Percentiles rank a stretch among this genome's conserved stretches.
phyloP scores from a whole-genome alignment of 2,113 vertebrate species.

The Etia nguti region DNA sequence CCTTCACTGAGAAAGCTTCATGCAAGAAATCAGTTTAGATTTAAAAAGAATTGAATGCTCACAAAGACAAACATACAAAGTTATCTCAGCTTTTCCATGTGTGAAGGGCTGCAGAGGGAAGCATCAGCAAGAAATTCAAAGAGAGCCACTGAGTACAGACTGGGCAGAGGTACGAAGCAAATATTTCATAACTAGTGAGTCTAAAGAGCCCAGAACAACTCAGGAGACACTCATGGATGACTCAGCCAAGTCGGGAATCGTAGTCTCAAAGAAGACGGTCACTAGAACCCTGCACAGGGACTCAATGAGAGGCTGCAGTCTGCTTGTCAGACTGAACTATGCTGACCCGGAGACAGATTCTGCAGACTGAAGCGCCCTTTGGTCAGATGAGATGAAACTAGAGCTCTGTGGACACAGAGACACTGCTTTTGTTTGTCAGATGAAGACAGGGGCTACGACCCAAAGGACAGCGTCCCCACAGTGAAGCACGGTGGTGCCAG shows the following conservation, averaged over 20 bases:
- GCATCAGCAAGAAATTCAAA: background rate
- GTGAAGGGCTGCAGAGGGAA: background rate
- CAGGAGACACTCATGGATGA: background rate
- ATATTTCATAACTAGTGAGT: background rate
- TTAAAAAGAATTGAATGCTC: background rate
- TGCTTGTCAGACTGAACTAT: background rate
- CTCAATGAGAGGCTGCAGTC: background rate
- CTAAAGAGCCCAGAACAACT: background rate
- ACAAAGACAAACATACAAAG: background rate
- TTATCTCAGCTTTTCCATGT: background rate
- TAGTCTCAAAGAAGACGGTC: too few relatives aligned
- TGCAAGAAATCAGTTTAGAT: too few relatives aligned
- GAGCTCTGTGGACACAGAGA: background rate
- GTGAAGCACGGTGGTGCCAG: background rate
- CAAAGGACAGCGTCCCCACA: background rate
- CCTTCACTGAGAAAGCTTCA: too few relatives aligned
- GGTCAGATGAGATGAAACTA: background rate
- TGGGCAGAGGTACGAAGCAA: background rate
- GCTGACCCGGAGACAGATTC: background rate
- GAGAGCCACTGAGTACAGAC: rapidly evolving
- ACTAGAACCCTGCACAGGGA: too few relatives aligned
- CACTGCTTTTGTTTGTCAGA: too few relatives aligned
- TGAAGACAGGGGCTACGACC: too few relatives aligned
- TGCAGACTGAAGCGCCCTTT: too few relatives aligned
- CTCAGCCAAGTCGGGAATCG: background rate